These are phyloP conservation scores for Baccha elongata DNA, from an alignment of 2,888 invertebrate genomes.

Conservation along the genomic window DNA sequence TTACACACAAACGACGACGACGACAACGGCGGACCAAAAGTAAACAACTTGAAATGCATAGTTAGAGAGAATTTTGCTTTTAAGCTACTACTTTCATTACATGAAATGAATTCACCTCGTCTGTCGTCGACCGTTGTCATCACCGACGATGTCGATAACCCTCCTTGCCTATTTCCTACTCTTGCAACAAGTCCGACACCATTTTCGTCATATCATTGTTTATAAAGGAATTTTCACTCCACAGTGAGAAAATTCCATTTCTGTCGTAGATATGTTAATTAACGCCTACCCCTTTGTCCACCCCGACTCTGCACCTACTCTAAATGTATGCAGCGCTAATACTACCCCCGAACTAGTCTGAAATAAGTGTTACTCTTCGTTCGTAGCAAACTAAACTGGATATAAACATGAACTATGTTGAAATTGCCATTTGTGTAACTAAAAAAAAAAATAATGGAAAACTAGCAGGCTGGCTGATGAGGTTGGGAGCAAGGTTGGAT, in stretches of 20 bases:
- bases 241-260: conserved; percentile 71
- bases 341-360: conserved; percentile 35
- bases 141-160: conserved; percentile 5
- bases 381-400: conserved; percentile 40
- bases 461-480: conserved; percentile 34
- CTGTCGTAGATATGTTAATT: conserved; percentile 73
- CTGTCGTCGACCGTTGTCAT: conserved; percentile 13
- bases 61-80: conserved; percentile 30
- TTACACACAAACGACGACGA: conserved; percentile 50
- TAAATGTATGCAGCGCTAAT: conserved; percentile 32
- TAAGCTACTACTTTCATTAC: conserved; percentile 47
- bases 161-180: conserved; percentile 2
- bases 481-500: conserved; percentile 44
- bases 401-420: conserved; percentile 44
- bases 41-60: conserved; percentile 61
- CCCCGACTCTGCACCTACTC: not conserved
- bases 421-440: conserved; percentile 67
- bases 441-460: not conserved
- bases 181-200: conserved; percentile 68
- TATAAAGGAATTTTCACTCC: conserved; percentile 67
- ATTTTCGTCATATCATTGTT: conserved; percentile 73
- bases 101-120: conserved; percentile 49
- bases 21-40: conserved; percentile 45
- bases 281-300: conserved; percentile 51
- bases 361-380: conserved; percentile 45